These are phyloP conservation scores for Ophion ventricosus DNA, from an alignment of 2,888 invertebrate genomes.

Conservation along the genomic window DNA sequence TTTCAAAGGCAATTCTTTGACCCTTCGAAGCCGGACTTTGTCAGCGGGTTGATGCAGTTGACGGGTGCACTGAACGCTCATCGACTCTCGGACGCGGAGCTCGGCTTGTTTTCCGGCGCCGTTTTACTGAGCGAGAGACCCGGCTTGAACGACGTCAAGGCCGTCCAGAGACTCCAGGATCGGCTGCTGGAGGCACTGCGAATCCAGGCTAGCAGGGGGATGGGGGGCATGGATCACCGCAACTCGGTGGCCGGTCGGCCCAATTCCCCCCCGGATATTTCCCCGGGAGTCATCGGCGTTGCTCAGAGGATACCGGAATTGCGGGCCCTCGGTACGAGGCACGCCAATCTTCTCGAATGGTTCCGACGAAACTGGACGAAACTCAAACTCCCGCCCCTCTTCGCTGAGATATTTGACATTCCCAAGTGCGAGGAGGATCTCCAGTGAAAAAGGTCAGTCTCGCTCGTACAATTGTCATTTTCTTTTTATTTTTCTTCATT, in stretches of 20 bases:
- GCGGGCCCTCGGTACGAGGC: conserved; percentile 91
- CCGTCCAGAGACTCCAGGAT: conserved; percentile 91
- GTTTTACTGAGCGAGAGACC: conserved; percentile 92
- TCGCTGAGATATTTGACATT: conserved; percentile 98
- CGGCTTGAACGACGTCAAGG: conserved; percentile 91
- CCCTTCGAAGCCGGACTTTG: conserved; percentile 88
- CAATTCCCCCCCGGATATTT: conserved; percentile 76
- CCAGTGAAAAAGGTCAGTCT: too few species aligned
- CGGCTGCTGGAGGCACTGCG: conserved; percentile 94
- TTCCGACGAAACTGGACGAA: conserved; percentile 95
- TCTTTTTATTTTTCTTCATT: not conserved
- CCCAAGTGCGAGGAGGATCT: conserved; percentile 91
- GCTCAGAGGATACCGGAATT: conserved; percentile 90
- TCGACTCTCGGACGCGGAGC: conserved; percentile 93
- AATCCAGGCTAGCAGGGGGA: conserved; percentile 86
- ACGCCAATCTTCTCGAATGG: conserved; percentile 94
- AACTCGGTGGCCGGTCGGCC: conserved; percentile 80
- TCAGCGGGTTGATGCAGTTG: conserved; percentile 92
- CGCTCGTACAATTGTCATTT: conserved; percentile 63
- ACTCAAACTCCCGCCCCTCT: conserved; percentile 94
- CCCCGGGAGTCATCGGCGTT: conserved; percentile 82
- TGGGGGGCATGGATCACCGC: too few species aligned
- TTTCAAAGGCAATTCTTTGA: not conserved
- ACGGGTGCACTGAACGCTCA: conserved; percentile 90
- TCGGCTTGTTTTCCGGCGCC: conserved; percentile 94